Evolutionary conservation across 1,140 invertebrate species (phyloP), one percentile per base, ranked within the genome.

Genomic region (Octopus sinensis): DNA sequence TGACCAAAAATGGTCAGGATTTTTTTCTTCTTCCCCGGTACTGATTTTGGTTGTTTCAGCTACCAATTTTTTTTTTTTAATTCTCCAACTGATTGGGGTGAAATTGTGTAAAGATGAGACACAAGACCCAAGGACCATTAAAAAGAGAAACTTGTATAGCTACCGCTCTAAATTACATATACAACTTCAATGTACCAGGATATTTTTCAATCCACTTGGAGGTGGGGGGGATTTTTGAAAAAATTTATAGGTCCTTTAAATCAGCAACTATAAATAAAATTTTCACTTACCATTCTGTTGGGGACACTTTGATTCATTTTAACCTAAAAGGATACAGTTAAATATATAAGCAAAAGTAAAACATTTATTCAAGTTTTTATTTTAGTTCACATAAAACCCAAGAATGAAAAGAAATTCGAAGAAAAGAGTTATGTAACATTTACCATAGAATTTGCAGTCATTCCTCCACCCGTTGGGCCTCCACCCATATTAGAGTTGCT

Each of bases 271-370:
- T 43, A 43, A 43, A 43, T 43, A 43, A 43, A 43, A 43, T 62
- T 62, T 62, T 73, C 13, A 23, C 68, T 73, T 23, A 73, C 68
- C 68, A 73, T 73, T 73, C 68, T 73, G 68, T 73, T 73, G 68
- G 68, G 68, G 4, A 73, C 68, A 73, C 30, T 73, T 73, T 73
- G 68, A 6, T 73, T 73, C 68, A 73, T 73, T 73, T 73, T 73
- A 13, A 73, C 68, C 68, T 73, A 23, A 43, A 43, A 43, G 30
- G 30, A 43, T 43, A 43, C 30, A 43, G 30, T 43, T 43, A 43
- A 43, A 43, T 43, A 43, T 43, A 3, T 43, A 3, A 43, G 30
- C 30, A 43, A 43, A 43, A 43, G 30, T 43, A 3, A 43, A 43
- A 43, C 30, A 43, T 43, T 43, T 43, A 43, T 43, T 43, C 30